A percentile compares a stretch with the other conserved stretches of the same genome.
Evolutionary conservation across 1,140 invertebrate species (phyloP).

Genomic region (Meloidogyne hapla): DNA sequence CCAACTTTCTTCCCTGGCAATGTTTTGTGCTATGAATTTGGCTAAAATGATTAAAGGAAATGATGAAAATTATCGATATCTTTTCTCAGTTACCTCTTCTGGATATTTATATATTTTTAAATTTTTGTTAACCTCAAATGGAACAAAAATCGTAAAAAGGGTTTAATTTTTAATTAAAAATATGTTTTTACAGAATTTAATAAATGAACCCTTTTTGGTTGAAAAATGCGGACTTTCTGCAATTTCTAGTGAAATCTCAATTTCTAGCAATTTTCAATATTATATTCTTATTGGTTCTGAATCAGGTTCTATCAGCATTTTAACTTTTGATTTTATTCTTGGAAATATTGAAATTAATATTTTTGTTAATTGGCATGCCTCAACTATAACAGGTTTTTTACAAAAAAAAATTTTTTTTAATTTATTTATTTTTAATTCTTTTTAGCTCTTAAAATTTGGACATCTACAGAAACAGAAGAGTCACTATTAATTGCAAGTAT

Average conservation of each 20-base stretch:
- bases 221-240: slow-evolving; percentile 15
- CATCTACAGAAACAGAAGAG: no score
- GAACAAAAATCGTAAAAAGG: neutral
- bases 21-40: neutral
- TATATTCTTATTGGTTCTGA: slow-evolving; percentile 19
- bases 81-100: neutral
- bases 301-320: neutral
- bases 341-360: neutral
- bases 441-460: slow-evolving; percentile 7
- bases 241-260: neutral
- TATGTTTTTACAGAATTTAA: neutral
- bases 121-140: neutral
- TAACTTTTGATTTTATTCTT: neutral
- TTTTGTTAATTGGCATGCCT: slow-evolving; percentile 11
- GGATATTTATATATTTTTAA: slow-evolving; percentile 4
- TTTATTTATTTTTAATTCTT: neutral
- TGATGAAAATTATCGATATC: neutral
- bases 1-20: no score
- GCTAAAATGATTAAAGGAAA: neutral
- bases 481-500: neutral
- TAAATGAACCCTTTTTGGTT: neutral
- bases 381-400: neutral
- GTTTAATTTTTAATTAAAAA: neutral
- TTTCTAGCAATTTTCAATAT: no score
- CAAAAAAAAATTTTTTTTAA: neutral